A percentile compares a stretch with the other conserved stretches of the same genome.
These are phyloP conservation scores for Coreoperca whiteheadi DNA, from an alignment of 2,113 vertebrate genomes.

Conservation along the genomic window DNA sequence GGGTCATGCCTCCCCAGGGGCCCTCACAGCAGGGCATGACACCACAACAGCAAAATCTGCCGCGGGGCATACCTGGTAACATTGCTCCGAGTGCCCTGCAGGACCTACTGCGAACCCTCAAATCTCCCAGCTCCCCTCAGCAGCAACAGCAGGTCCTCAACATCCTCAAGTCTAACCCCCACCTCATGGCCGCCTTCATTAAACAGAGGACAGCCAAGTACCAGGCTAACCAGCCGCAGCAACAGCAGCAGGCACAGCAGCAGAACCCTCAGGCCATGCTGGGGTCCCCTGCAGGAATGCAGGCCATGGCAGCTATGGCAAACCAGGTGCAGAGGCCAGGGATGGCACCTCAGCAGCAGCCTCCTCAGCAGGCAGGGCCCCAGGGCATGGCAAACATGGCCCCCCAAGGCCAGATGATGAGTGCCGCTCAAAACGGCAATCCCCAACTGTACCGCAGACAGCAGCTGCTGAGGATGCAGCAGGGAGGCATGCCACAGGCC, in stretches of 20 bases:
- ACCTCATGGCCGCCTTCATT: conserved; percentile 99
- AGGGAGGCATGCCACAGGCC: conserved; percentile 86
- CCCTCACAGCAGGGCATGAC: conserved; percentile 88
- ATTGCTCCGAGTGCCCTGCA: conserved; percentile 94
- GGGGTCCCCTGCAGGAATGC: conserved; percentile 86
- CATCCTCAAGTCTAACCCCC: conserved; percentile 98
- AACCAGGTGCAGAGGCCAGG: conserved; percentile 86
- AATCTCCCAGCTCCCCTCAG: conserved; percentile 96
- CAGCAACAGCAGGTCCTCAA: conserved; percentile 98
- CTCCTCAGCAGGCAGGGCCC: conserved; percentile 72
- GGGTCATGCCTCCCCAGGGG: conserved; percentile 75
- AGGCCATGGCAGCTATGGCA: conserved; percentile 87
- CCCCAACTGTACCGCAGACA: conserved; percentile 91
- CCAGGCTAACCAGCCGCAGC: conserved; percentile 94
- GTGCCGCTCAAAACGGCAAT: conserved; percentile 88
- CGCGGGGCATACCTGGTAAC: conserved; percentile 85
- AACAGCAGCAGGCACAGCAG: conserved; percentile 81
- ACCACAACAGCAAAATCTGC: conserved; percentile 85
- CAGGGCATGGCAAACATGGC: conserved; percentile 89
- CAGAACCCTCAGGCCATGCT: conserved; percentile 85
- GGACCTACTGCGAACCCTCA: conserved; percentile 94
- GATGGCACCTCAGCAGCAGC: conserved; percentile 88
- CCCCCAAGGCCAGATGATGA: conserved; percentile 93
- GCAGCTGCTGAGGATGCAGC: conserved; percentile 86
- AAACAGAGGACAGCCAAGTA: conserved; percentile 98